Conservation (phyloP, 92 coral and sea anemone species). For the Muricea muricata region DNA sequence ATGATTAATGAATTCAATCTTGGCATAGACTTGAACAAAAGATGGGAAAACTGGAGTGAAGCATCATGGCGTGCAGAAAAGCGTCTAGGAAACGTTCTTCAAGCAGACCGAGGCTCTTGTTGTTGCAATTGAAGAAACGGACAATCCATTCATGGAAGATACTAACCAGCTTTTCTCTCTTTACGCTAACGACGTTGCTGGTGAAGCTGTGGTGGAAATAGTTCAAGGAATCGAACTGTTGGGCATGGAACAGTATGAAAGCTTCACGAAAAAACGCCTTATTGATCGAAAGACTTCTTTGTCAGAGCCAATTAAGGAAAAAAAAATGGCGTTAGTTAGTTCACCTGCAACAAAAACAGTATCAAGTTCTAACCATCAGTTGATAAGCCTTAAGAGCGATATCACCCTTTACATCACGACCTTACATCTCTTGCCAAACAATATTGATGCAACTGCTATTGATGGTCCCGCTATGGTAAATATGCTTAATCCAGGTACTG, state of each 20-base stretch:
- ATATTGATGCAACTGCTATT: slow-evolving; percentile 7
- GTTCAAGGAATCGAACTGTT: slow-evolving; percentile 41
- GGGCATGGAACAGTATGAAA: slow-evolving; percentile 50
- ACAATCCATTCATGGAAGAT: too few species aligned
- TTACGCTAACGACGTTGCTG: slow-evolving; percentile 58
- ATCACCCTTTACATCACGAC: slow-evolving; percentile 61
- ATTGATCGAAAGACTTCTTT: slow-evolving; percentile 38
- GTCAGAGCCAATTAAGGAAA: slow-evolving; percentile 59
- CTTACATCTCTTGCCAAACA: slow-evolving; percentile 54
- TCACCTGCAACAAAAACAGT: slow-evolving; percentile 37
- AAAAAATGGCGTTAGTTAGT: slow-evolving; percentile 49
- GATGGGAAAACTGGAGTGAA: neutral
- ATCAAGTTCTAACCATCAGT: slow-evolving; percentile 64
- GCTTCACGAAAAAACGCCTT: slow-evolving; percentile 47
- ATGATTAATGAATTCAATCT: slow-evolving; percentile 23
- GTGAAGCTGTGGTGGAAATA: slow-evolving; percentile 45
- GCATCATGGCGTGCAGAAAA: slow-evolving; percentile 26
- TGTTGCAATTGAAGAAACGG: slow-evolving; percentile 20
- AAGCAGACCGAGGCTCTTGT: slow-evolving; percentile 19
- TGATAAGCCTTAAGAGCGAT: slow-evolving; percentile 51
- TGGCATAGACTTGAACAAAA: slow-evolving; percentile 5
- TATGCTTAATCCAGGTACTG: slow-evolving; percentile 3
- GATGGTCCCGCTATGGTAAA: slow-evolving; percentile 17
- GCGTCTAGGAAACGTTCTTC: slow-evolving; percentile 3
- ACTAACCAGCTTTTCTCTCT: too few species aligned